Percentiles rank a stretch among this genome's conserved stretches.
These are phyloP conservation scores for Hartigia nigra DNA, from an alignment of 2,888 invertebrate genomes.

Conservation along the genomic window DNA sequence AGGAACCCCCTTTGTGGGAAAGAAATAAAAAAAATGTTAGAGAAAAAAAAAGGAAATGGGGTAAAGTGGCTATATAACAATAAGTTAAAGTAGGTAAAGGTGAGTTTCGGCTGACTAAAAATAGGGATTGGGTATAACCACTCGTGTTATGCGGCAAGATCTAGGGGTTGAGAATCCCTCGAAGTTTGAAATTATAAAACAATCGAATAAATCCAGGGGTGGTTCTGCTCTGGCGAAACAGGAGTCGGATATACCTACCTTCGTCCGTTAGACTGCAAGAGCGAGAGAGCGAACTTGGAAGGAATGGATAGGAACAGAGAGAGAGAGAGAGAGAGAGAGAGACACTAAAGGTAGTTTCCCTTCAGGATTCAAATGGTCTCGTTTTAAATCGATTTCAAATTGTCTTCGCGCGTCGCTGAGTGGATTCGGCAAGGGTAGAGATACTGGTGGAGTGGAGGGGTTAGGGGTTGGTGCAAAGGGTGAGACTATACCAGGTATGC, in stretches of 20 bases:
- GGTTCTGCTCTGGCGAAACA: neutral
- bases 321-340: neutral
- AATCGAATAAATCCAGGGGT: conserved; percentile 31
- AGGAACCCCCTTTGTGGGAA: neutral
- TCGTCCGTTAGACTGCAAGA: neutral
- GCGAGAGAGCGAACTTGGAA: neutral
- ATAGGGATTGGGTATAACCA: neutral
- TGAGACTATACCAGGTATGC: neutral
- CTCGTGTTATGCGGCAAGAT: neutral
- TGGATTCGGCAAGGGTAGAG: conserved; percentile 35
- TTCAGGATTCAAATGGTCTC: conserved; percentile 53
- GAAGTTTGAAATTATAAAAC: conserved; percentile 36
- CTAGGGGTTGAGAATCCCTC: neutral
- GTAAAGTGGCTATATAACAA: neutral
- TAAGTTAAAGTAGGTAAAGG: neutral
- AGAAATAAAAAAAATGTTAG: neutral
- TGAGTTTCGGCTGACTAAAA: neutral
- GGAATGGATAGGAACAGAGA: neutral
- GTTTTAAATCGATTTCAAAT: conserved; percentile 60
- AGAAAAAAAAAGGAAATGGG: accelerated
- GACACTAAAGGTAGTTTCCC: neutral
- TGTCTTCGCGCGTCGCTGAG: conserved; percentile 47
- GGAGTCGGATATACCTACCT: neutral
- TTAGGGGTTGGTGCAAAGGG: neutral
- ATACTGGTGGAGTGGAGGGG: neutral